phyloP scores from a whole-genome alignment of 2,888 invertebrate genomes.

The Aphodius granarius region DNA sequence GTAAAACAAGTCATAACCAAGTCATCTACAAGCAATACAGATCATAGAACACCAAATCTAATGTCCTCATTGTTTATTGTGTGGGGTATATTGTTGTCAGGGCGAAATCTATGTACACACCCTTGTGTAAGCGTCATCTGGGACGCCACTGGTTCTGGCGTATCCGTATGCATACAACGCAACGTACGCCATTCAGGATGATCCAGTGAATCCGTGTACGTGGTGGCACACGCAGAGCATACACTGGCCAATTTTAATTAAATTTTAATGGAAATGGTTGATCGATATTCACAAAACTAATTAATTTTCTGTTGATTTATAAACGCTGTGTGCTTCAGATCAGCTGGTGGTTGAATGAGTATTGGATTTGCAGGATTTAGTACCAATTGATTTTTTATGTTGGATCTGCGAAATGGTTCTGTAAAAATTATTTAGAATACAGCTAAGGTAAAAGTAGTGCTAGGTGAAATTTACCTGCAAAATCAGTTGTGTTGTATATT shows the following conservation, averaged over 20 bases:
- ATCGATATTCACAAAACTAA: neutral
- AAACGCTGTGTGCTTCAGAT: neutral
- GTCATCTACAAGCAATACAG: too few species aligned
- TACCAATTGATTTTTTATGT: neutral
- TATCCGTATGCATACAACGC: neutral
- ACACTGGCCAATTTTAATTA: neutral
- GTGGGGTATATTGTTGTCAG: neutral
- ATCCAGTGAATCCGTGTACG: neutral
- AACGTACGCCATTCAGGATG: neutral
- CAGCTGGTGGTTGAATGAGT: neutral
- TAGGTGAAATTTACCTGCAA: too few species aligned
- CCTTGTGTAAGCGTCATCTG: neutral
- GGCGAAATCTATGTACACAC: neutral
- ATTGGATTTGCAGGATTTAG: neutral
- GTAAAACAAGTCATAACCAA: too few species aligned
- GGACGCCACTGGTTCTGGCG: neutral
- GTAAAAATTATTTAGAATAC: too few species aligned
- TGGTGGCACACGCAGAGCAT: neutral
- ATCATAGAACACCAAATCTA: neutral
- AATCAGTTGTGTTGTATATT: too few species aligned
- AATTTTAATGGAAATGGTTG: neutral
- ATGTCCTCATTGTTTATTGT: neutral
- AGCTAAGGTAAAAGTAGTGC: too few species aligned
- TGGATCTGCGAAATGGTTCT: too few species aligned
- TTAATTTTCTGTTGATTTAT: neutral